Evolutionary conservation across 2,888 invertebrate genomes (phyloP).

Genomic region (Serrognathus titanus): DNA sequence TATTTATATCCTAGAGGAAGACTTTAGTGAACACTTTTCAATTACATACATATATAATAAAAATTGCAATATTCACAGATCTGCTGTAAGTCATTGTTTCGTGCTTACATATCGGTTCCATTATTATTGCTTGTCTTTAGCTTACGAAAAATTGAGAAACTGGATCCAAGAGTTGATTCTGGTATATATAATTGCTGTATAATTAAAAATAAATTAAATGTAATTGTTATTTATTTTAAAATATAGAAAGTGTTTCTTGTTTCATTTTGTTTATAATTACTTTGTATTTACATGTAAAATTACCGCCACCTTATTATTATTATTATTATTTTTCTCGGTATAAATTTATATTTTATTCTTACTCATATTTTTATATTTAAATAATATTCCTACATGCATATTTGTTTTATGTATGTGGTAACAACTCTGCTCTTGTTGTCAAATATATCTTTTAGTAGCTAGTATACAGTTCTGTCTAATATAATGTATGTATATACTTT

Average conservation of each 20-base stretch:
- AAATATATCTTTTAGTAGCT: constrained; percentile 33
- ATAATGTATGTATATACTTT: constrained; percentile 40
- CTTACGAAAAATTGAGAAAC: too few relatives aligned
- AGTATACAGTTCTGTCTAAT: constrained; percentile 36
- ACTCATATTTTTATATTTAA: constrained; percentile 2
- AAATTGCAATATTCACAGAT: too few relatives aligned
- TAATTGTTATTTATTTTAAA: neutral
- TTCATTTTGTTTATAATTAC: neutral
- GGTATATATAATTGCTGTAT: too few relatives aligned
- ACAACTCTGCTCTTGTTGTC: constrained; percentile 32
- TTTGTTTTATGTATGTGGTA: constrained; percentile 11
- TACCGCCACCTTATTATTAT: neutral
- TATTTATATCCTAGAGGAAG: too few relatives aligned
- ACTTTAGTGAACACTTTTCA: too few relatives aligned
- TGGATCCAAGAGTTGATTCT: too few relatives aligned
- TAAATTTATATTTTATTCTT: neutral
- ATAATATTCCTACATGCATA: neutral
- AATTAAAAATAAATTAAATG: neutral
- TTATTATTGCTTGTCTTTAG: too few relatives aligned
- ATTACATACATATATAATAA: too few relatives aligned
- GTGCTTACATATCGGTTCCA: too few relatives aligned
- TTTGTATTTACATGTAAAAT: constrained; percentile 4
- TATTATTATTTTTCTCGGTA: neutral
- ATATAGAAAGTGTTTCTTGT: constrained; percentile 8
- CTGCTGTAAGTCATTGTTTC: too few relatives aligned